Base-by-base conservation (phyloP, 2,888 invertebrate genomes). In the Strigamia maritima region DNA sequence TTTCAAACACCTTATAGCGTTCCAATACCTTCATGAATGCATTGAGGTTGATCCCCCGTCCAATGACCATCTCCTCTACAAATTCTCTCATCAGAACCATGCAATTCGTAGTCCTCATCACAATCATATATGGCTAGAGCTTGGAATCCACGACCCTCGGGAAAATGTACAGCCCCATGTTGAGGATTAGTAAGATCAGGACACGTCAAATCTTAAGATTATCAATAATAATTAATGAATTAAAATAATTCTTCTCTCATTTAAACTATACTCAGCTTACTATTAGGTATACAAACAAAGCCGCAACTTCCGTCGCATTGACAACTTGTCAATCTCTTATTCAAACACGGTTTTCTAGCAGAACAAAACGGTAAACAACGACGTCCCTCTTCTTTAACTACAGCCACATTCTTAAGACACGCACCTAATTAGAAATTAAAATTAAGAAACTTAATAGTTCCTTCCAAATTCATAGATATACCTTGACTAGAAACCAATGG, bases 81-180 rank as follows among this genome's bases (percentile, higher is more conserved):
- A 22, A 60, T 60, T 60, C 60, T 60, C 24, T 60, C 60, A 60
- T 60, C 60, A 19, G n/a, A 19, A 10, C 60, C 60, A 19, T 22
- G 60, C 24, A 60, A 60, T 60, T 60, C 60, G n/a, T 19, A 60
- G n/a, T 60, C 60, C n/a, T 60, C 60, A 19, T 60, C 60, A 60
- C 60, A 60, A 19, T 60, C 60, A n/a, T 19, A 60, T 4, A 60
- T 60, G 8, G 60, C 60, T 4, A 60, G 24, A 60, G 60, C 19
- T 60, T 60, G 60, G 22, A 60, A 60, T 60, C 60, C 60, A 22
- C 60, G 60, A 8, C 60, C 60, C 22, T 60, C 60, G n/a, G 60
- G 60, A n/a, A 60, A 60, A 19, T 60, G 60, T 3, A 60, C 60
- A 1, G 60, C 10, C 4, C 60, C 60, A n/a, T 60, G 60, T 22